A percentile compares a stretch with the other conserved stretches of the same genome.
phyloP scores from a whole-genome alignment of 1,140 invertebrate species.

The Heterodera carotae region DNA sequence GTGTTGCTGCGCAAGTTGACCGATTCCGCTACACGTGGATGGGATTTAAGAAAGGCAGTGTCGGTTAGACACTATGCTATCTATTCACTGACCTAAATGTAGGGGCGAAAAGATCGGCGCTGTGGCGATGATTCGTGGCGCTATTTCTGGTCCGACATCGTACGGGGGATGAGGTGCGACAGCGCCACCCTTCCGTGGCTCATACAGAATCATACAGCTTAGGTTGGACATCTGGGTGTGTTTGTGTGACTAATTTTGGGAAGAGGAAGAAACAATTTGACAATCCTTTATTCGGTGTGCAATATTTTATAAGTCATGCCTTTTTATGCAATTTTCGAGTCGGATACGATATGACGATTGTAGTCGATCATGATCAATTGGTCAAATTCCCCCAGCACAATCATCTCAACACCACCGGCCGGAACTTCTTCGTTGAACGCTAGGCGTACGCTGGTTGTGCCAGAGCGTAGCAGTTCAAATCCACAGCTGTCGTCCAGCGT shows the following conservation, averaged over 20 bases:
- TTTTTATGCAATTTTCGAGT: constrained; percentile 12
- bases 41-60: too few species aligned
- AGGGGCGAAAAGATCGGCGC: background rate
- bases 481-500: constrained; percentile 26
- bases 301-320: background rate
- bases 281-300: background rate
- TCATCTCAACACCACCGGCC: constrained; percentile 19
- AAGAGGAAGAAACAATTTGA: background rate
- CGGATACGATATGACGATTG: background rate
- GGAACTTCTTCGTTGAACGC: constrained; percentile 18
- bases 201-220: background rate
- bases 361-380: constrained; percentile 13
- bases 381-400: constrained; percentile 10
- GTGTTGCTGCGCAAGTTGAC: too few species aligned
- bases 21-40: too few species aligned
- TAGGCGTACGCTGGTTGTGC: constrained; percentile 25
- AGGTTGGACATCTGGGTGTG: background rate
- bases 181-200: background rate
- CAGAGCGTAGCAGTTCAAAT: constrained; percentile 29
- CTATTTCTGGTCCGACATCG: background rate
- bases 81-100: background rate
- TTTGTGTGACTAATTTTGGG: background rate
- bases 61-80: too few species aligned
- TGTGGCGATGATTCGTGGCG: background rate
- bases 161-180: background rate